phyloP scores from a whole-genome alignment of 2,888 invertebrate species.

The Ametastegia equiseti region DNA sequence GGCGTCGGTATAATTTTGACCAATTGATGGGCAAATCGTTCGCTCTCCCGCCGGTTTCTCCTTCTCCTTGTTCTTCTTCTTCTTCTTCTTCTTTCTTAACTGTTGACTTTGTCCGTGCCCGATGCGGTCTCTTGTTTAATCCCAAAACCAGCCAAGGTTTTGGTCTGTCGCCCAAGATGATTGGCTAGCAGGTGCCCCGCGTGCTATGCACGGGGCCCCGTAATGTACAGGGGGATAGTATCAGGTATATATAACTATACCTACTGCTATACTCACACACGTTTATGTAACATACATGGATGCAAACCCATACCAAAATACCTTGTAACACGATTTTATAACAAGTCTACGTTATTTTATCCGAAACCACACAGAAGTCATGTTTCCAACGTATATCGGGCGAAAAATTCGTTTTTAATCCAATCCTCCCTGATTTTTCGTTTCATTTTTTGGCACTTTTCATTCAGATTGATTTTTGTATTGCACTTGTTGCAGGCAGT shows the following conservation, averaged over 20 bases:
- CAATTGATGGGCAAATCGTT: constrained; percentile 26
- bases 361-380: too few relatives aligned
- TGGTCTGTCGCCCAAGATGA: constrained; percentile 45
- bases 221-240: constrained; percentile 10
- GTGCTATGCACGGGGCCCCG: constrained; percentile 13
- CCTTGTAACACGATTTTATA: too few relatives aligned
- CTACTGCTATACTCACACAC: not conserved
- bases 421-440: too few relatives aligned
- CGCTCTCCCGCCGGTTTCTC: too few relatives aligned
- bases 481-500: too few relatives aligned
- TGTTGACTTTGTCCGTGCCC: constrained; percentile 38
- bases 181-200: constrained; percentile 46
- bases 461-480: not conserved
- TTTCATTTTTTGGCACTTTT: too few relatives aligned
- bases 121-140: constrained; percentile 37
- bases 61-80: too few relatives aligned
- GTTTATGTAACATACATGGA: too few relatives aligned
- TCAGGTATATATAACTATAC: not conserved
- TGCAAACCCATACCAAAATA: too few relatives aligned
- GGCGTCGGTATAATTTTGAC: constrained; percentile 32
- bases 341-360: too few relatives aligned
- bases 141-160: constrained; percentile 43
- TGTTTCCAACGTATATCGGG: too few relatives aligned
- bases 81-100: constrained; percentile 8
- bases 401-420: too few relatives aligned